These are phyloP conservation scores for Melanotaenia maccullochi DNA, from an alignment of 2,797 vertebrate genomes.

Conservation along the genomic window DNA sequence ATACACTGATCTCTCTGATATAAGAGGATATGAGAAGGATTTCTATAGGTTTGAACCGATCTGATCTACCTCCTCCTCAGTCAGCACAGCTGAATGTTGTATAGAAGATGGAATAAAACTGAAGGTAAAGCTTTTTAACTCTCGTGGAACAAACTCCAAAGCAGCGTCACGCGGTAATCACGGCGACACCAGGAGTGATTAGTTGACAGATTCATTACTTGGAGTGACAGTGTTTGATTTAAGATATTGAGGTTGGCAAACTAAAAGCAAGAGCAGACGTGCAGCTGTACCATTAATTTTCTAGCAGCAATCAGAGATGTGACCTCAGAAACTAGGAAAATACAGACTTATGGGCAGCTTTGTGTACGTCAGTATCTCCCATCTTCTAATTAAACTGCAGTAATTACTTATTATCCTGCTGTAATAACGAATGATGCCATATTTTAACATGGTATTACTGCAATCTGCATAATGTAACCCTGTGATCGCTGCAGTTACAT, in stretches of 20 bases:
- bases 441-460: constrained; percentile 15
- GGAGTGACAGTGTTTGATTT: constrained; percentile 72
- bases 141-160: constrained; percentile 35
- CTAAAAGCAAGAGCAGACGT: constrained; percentile 46
- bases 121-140: constrained; percentile 44
- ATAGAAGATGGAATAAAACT: constrained; percentile 19
- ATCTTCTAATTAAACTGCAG: constrained; percentile 37
- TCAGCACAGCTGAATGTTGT: constrained; percentile 4
- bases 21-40: constrained; percentile 20
- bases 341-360: constrained; percentile 33
- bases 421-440: constrained; percentile 8
- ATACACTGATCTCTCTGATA: constrained; percentile 15
- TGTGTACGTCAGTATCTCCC: constrained; percentile 23
- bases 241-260: constrained; percentile 63
- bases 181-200: constrained; percentile 62
- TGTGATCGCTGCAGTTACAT: neutral
- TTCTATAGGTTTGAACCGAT: constrained; percentile 16
- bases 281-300: constrained; percentile 53
- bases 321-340: constrained; percentile 45
- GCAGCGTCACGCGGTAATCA: constrained; percentile 51
- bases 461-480: neutral
- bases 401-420: constrained; percentile 38
- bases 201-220: constrained; percentile 76
- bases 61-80: constrained; percentile 32
- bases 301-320: constrained; percentile 52